Base-by-base conservation (phyloP, 2,888 invertebrate genomes). In the Meiosimyza platycephala region DNA sequence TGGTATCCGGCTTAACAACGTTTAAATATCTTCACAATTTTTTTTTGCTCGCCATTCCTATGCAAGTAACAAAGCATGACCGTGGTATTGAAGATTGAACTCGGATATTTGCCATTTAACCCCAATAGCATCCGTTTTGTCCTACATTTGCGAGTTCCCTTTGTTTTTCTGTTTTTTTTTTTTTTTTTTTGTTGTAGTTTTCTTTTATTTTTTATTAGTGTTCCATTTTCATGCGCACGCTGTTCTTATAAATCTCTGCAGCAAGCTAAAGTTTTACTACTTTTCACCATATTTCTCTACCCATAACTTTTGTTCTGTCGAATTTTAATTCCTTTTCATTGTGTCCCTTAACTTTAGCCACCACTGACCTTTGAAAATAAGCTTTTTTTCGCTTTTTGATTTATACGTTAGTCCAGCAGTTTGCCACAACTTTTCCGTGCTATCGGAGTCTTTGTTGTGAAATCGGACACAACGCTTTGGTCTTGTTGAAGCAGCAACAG, bases 361-460 rank as follows among this genome's bases (percentile, higher is more conserved):
- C 50, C 4, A 40, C 63, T 59, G 65, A 69, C 73, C 73, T 73
- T 65, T 69, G 69, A 57, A 51, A 64, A 40, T 40, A 64, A 65
- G 52, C 18, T 13, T 55, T 68, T 55, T 54, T 22, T 52, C 22
- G 15, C 15, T 18, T 13, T 9, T 57, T 73, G 73, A 73, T 73
- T 73, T 73, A 73, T 73, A 40, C 12, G 15, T 28, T 6, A n/a
- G 22, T 60, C 6, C 18, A 9, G 40, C 40, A 40, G 40, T 40
- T 40, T 9, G 50, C 60, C 22, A 15, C 52, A 51, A 51, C 60
- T 59, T 33, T n/a, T 28, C 60, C 48, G 48, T 59, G 18, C 57
- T 68, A 59, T 68, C 68, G 50, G 50, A 64, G 64, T 40, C 50
- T 33, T 60, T 16, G n/a, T 33, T 16, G 60, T n/a, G 40, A 6